Base-by-base conservation (phyloP, 2,797 vertebrate genomes). In the Aselliscus stoliczkanus region DNA sequence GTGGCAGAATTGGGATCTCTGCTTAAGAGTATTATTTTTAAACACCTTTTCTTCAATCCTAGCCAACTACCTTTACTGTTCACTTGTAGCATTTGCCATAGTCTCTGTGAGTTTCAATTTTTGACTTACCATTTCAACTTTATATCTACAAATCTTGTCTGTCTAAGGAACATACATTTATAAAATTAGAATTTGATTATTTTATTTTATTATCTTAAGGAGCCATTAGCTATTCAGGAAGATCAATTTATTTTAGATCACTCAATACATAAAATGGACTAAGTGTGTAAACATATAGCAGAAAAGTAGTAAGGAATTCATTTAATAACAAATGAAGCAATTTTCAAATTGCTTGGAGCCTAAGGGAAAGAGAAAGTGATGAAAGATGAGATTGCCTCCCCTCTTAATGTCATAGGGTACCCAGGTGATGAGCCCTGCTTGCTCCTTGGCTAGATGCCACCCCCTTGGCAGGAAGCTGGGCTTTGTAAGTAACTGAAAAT, bases 251-350 rank as follows among this genome's bases (percentile, higher is more conserved):
- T 58, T 86, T 90, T 82, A 93, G 58, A 76, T 81, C 56, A 54
- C 29, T 79, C 88, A 84, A 37, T 81, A 88, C 60, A 42, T 64
- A 72, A 88, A 88, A 91, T 72, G 4, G 5, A 65, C 79, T 83
- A 21, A 52, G 18, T 31, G 58, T 42, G 3, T 62, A 64, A 14
- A 93, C 1, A 37, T 21, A 70, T 29, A 88, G 7, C 50, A 60
- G 15, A 50, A 69, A 88, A 88, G 5, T 60, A 52, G 58, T 37
- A 84, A 52, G 14, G 14, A 50, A 77, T 94, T 85, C 4, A 67
- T 87, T 95, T 77, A 80, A 62, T 56, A 91, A 83, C 27, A 93
- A 88, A 96, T 54, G 15, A 95, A 88, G 67, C 10, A 34, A 65
- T 85, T 69, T 81, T 88, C 52, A 70, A 42, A 60, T 90, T 76